Base-by-base conservation (phyloP, 2,888 invertebrate species). In the Phaonia tiefii region DNA sequence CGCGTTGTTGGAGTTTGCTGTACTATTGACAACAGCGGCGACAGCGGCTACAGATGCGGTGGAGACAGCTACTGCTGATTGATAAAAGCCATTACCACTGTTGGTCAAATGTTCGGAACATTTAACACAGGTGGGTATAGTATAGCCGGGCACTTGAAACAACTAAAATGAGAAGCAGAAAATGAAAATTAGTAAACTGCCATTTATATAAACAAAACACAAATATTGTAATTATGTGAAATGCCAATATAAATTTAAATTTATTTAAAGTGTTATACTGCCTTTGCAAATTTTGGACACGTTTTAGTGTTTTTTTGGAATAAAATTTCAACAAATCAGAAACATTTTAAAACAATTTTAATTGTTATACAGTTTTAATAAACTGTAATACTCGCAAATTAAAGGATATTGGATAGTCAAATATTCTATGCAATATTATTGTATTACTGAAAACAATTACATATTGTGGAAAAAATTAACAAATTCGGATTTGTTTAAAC, bases 91-190 rank as follows among this genome's bases (percentile, higher is more conserved):
- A 84, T 90, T 90, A 54, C 88, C 88, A 58, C 81, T 81, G 44
- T 78, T 81, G 56, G 91, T 90, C 85, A 91, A 87, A 87, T 90
- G 90, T 84, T 91, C 91, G 46, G 91, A 91, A 86, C 91, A 91
- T 88, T 91, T 91, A 58, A 89, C 89, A 87, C 91, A 91, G 79
- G 91, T 91, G 84, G 90, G 91, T 85, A 90, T 87, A 86, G 89
- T 90, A 86, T 91, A 91, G 78, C 91, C 91, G 85, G 91, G 90
- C 75, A 91, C 91, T 89, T 91, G 91, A 84, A 90, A 91, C 85
- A 91, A 86, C 90, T 90, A 85, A 51, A 86, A 83, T 42, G 39
- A 75, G 39, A 15, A 11, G 25, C 39, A 60, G 60, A 58, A 39
- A 37, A 22, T 69, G 25, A 46, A 63, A 69, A 22, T 31, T 26